Evolutionary conservation across 2,888 invertebrate species (phyloP), one percentile per base, ranked within the genome.

Genomic region (Lasioglossum malachurum): DNA sequence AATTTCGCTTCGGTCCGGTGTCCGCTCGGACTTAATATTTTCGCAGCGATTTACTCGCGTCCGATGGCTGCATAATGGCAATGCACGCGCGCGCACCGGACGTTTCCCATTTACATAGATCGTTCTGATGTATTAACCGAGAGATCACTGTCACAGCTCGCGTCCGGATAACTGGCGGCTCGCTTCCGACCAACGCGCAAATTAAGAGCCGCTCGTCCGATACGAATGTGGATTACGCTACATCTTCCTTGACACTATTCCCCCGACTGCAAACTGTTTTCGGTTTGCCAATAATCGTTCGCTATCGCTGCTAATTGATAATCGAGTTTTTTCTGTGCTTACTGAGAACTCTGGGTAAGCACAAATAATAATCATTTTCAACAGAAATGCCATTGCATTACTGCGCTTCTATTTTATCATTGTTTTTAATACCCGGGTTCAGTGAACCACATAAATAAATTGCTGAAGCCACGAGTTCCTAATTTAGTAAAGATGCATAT

Each of bases 61-160:
- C 44, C 84, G 75, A 77, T 80, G 67, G 78, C 64, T 53, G 71
- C 49, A 64, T 78, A 80, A 75, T 77, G 80, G 57, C 76, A 44
- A 84, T 31, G 41, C 57, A 35, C 67, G 67, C 67, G 67, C 35
- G 35, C 53, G n/a, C 75, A 49, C 57, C 84, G 83, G 78, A 83
- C 69, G 84, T 83, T 81, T 81, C 69, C 75, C 74, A 83, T 83
- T 83, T 83, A 75, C 83, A 81, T 75, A 83, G 75, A 74, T 83
- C 82, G 69, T 80, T 80, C 81, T 83, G 81, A 81, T 81, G 81
- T 83, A 83, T 83, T 83, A 83, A 83, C 81, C 74, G 82, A 81
- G 82, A 75, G 75, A 83, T 83, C 82, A 75, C 53, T 75, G 67
- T 67, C 74, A 80, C 69, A 83, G 67, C 74, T 76, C 73, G 64